A percentile compares a stretch with the other conserved stretches of the same genome.
phyloP scores from a whole-genome alignment of 1,140 invertebrate species.

The Triops cancriformis region DNA sequence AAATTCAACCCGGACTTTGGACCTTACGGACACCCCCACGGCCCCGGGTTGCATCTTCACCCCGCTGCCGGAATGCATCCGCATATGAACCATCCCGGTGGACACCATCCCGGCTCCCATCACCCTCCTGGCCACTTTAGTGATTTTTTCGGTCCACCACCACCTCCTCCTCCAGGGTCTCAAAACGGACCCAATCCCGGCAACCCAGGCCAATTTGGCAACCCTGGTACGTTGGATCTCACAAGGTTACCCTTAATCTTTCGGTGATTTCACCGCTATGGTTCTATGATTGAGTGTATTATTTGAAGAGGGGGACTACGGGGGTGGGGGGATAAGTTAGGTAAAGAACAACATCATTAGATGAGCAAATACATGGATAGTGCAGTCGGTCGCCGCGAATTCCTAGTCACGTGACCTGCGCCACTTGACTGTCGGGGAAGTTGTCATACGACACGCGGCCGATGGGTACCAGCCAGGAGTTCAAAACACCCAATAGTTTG shows the following conservation, averaged over 20 bases:
- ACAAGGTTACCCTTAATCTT: not conserved
- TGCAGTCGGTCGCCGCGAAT: no score
- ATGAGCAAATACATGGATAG: not conserved
- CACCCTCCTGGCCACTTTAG: slow-evolving; percentile 26
- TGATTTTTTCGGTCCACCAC: slow-evolving; percentile 25
- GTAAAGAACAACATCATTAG: not conserved
- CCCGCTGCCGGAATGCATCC: slow-evolving; percentile 43
- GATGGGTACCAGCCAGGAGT: not conserved
- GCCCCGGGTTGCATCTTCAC: slow-evolving; percentile 61
- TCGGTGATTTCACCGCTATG: no score
- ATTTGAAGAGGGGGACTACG: no score
- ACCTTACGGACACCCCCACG: slow-evolving; percentile 63
- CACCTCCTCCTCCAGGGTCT: slow-evolving; percentile 27
- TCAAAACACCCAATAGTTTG: not conserved
- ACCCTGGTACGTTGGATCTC: not conserved
- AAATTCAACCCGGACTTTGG: slow-evolving; percentile 78
- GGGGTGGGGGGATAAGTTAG: not conserved
- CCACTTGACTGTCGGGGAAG: not conserved
- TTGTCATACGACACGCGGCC: not conserved
- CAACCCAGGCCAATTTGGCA: not conserved
- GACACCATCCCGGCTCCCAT: slow-evolving; percentile 26
- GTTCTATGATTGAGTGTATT: no score
- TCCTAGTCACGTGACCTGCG: not conserved
- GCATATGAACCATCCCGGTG: slow-evolving; percentile 14
- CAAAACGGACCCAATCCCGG: not conserved